These are phyloP conservation scores for Coluber constrictor DNA, from an alignment of 2,797 vertebrate species.

Conservation along the genomic window DNA sequence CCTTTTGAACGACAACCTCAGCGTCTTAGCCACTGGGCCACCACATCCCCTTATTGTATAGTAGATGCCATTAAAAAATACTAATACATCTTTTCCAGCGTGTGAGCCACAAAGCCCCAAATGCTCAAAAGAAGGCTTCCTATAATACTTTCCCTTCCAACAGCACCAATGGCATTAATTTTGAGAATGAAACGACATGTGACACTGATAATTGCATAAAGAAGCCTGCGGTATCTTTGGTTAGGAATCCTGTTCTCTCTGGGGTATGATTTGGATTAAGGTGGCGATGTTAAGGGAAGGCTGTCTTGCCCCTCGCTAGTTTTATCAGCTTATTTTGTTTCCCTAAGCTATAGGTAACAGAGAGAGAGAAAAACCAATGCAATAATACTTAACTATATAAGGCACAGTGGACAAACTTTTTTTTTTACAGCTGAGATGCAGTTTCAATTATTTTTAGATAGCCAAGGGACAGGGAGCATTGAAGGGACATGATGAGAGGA, in stretches of 20 bases:
- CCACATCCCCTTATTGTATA: not conserved
- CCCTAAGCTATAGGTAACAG: not conserved
- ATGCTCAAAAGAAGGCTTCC: not conserved
- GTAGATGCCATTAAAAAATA: not conserved
- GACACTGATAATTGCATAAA: not conserved
- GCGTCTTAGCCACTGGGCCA: too few relatives aligned
- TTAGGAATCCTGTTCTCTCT: not conserved
- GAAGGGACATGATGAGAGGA: not conserved
- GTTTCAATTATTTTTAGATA: not conserved
- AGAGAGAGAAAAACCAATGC: not conserved
- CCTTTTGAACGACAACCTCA: too few relatives aligned
- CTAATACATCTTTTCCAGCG: not conserved
- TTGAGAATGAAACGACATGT: not conserved
- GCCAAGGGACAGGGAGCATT: not conserved
- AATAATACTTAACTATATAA: not conserved
- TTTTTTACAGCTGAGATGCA: not conserved
- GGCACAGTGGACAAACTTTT: not conserved
- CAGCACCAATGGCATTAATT: not conserved
- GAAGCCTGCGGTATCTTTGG: not conserved
- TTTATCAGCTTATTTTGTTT: not conserved
- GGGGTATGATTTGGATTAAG: not conserved
- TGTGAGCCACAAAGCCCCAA: not conserved
- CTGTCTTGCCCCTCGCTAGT: not conserved
- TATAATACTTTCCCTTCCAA: not conserved
- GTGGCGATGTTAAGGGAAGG: too few relatives aligned